Evolutionary conservation across 2,888 invertebrate species (phyloP), one percentile per base, ranked within the genome.

Genomic region (Syrphus vitripennis): DNA sequence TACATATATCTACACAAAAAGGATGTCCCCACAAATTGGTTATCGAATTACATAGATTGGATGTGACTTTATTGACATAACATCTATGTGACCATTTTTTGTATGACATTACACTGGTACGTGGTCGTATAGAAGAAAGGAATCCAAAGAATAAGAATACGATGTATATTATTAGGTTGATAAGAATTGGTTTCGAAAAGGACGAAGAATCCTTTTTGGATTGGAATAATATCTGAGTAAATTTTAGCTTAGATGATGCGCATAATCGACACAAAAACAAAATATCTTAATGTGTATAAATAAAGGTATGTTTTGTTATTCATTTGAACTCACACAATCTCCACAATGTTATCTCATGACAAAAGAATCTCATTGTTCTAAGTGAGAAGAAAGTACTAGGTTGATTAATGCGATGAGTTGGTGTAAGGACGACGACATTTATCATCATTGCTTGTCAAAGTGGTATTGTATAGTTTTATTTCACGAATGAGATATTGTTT

Each of bases 11-110:
- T 37, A 34, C 42, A 37, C 26, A 48, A 50, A 70, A 31, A 40
- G 10, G 55, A 37, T 61, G 59, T 24, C 50, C 19, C 63, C 48
- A 59, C 31, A 65, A 80, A 80, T 83, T 80, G 75, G 75, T 75
- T 79, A 83, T 75, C 80, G 65, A 34, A 69, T 79, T 80, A 75
- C 79, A 72, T n/a, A n/a, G n/a, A n/a, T 78, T 65, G 59, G 69
- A 57, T 79, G 69, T 79, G 59, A 69, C 75, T 65, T 75, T 79
- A 79, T 75, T 80, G 80, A 80, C 63, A 78, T 57, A 21, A n/a
- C 55, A 79, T 79, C 45, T 37, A 79, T 69, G 61, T 37, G 53
- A 26, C 34, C 48, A n/a, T 61, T 63, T 34, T n/a, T 57, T 75
- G 26, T 61, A 67, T 55, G 42, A 42, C 21, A 53, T 53, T 61